Percentiles rank a stretch among this genome's conserved stretches.
Evolutionary conservation across 1,140 invertebrate genomes (phyloP).

Genomic region (Solenopsis fugax): DNA sequence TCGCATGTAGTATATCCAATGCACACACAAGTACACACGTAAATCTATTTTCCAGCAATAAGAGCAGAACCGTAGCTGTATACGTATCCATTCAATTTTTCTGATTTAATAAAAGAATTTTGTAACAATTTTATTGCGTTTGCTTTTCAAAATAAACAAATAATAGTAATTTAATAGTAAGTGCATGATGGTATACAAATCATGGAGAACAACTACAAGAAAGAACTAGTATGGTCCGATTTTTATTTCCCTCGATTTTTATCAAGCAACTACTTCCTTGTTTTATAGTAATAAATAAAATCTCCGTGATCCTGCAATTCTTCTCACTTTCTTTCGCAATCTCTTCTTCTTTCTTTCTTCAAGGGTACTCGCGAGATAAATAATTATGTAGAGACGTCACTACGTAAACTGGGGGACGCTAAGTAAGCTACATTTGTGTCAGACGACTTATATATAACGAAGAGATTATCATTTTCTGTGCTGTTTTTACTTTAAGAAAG

Average conservation of each 20-base stretch:
- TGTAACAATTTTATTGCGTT: background rate
- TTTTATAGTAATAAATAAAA: conserved; percentile 22
- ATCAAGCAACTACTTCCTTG: background rate
- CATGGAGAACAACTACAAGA: no score
- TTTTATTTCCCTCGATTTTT: no score
- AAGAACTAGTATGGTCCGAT: no score
- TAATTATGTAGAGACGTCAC: conserved; percentile 28
- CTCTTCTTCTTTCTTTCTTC: background rate
- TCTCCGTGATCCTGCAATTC: background rate
- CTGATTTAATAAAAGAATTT: background rate
- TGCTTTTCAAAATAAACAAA: background rate
- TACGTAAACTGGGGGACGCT: background rate
- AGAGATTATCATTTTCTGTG: conserved; percentile 44
- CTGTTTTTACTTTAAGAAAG: conserved; percentile 44
- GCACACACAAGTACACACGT: background rate
- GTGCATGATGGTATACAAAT: background rate
- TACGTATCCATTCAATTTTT: background rate
- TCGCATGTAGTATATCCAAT: background rate
- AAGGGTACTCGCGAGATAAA: background rate
- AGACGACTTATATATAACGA: conserved; percentile 4
- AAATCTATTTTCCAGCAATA: conserved; percentile 10
- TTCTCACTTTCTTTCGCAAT: background rate
- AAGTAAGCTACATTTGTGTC: conserved; percentile 4
- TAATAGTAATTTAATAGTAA: conserved; percentile 7
- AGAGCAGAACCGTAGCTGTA: background rate